Conservation (phyloP, 2,113 vertebrate species). For the Sitta europaea region DNA sequence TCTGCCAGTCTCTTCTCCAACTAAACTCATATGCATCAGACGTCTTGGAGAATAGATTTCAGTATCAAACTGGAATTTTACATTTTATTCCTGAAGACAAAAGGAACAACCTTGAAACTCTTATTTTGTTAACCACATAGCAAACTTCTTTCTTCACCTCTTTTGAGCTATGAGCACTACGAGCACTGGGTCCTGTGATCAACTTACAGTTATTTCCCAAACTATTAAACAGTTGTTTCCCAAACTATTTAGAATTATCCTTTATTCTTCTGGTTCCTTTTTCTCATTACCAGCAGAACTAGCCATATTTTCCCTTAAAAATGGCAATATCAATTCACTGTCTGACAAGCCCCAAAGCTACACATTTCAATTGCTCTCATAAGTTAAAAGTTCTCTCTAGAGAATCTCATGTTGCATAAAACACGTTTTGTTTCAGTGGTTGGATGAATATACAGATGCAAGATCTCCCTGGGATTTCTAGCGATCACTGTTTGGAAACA, state of each 20-base stretch:
- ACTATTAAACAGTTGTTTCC: neutral
- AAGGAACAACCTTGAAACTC: neutral
- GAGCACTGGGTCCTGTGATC: neutral
- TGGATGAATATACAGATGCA: neutral
- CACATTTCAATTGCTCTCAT: neutral
- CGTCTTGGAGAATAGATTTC: neutral
- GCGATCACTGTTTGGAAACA: neutral
- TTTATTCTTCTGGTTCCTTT: neutral
- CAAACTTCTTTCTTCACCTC: neutral
- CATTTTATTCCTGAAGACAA: neutral
- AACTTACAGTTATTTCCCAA: neutral
- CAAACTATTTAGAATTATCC: neutral
- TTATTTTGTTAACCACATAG: neutral
- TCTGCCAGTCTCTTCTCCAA: neutral
- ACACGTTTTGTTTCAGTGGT: neutral
- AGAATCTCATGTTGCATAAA: neutral
- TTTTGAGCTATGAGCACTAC: neutral
- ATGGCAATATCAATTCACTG: neutral
- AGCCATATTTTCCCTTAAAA: neutral
- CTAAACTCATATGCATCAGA: neutral
- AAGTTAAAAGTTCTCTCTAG: neutral
- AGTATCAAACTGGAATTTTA: neutral
- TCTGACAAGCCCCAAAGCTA: neutral
- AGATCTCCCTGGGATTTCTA: constrained; percentile 3
- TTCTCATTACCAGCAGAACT: neutral